phyloP scores from a whole-genome alignment of 2,797 vertebrate species.

The Percopsis omiscomaycus region DNA sequence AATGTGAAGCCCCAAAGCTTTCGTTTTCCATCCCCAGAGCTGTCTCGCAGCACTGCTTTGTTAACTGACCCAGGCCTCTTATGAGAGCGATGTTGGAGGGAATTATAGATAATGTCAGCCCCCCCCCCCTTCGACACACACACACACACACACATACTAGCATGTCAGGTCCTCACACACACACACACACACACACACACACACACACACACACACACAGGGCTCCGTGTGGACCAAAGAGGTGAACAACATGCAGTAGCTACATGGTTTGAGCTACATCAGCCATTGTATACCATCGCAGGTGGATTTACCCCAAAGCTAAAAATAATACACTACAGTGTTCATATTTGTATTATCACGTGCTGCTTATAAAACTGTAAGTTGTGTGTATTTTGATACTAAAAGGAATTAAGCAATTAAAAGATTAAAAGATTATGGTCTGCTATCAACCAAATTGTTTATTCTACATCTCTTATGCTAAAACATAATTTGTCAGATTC shows the following conservation, averaged over 20 bases:
- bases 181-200: conserved; percentile 13
- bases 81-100: conserved; percentile 61
- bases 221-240: conserved; percentile 57
- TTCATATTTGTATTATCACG: not conserved
- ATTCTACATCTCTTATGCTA: too few relatives aligned
- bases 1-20: conserved; percentile 70
- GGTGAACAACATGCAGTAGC: conserved; percentile 46
- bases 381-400: too few relatives aligned
- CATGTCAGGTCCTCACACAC: not conserved
- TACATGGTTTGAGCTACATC: conserved; percentile 53
- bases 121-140: not conserved
- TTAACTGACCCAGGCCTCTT: conserved; percentile 55
- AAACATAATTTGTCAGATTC: too few relatives aligned
- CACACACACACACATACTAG: not conserved
- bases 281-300: conserved; percentile 57
- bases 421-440: too few relatives aligned
- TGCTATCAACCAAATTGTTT: too few relatives aligned
- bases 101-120: conserved; percentile 75
- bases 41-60: conserved; percentile 76
- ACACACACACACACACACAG: conserved; percentile 16
- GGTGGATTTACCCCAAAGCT: conserved; percentile 46
- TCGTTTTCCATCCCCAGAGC: conserved; percentile 74
- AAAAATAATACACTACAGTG: conserved; percentile 32
- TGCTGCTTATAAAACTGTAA: too few relatives aligned
- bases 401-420: too few relatives aligned